phyloP scores from a whole-genome alignment of 1,140 invertebrate genomes.

The Anastrepha ludens region DNA sequence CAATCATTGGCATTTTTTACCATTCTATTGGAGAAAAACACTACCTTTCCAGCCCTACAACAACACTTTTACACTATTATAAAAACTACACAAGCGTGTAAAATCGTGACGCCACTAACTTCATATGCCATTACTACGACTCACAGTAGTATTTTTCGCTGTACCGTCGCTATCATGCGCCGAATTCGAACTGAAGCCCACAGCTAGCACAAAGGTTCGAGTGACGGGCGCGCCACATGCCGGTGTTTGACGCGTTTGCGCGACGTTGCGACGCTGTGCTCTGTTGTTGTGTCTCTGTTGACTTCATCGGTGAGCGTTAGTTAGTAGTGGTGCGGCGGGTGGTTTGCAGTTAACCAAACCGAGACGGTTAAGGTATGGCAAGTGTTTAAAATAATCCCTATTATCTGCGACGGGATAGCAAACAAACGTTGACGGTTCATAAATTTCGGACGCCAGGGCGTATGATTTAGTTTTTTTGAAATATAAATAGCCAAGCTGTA shows the following conservation, averaged over 20 bases:
- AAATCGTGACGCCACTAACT: neutral
- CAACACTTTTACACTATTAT: neutral
- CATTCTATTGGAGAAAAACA: neutral
- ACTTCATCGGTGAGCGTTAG: neutral
- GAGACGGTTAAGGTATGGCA: neutral
- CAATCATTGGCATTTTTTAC: neutral
- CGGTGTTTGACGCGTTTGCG: conserved; percentile 37
- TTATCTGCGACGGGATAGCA: neutral
- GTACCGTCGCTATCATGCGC: conserved; percentile 42
- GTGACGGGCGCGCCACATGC: neutral
- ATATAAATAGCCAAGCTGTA: neutral
- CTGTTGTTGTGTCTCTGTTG: neutral
- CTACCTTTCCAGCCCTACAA: neutral
- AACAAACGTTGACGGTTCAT: neutral
- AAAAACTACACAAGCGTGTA: neutral
- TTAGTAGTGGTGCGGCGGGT: neutral
- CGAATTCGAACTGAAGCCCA: conserved; percentile 33
- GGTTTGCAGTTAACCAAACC: neutral
- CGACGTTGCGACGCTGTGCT: neutral
- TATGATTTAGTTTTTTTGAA: neutral
- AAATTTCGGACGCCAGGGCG: neutral
- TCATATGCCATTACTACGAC: neutral
- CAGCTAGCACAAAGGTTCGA: conserved; percentile 12
- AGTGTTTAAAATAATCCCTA: neutral
- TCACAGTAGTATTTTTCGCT: neutral